Conservation (phyloP, 2,888 invertebrate species). For the Aphidius colemani region DNA sequence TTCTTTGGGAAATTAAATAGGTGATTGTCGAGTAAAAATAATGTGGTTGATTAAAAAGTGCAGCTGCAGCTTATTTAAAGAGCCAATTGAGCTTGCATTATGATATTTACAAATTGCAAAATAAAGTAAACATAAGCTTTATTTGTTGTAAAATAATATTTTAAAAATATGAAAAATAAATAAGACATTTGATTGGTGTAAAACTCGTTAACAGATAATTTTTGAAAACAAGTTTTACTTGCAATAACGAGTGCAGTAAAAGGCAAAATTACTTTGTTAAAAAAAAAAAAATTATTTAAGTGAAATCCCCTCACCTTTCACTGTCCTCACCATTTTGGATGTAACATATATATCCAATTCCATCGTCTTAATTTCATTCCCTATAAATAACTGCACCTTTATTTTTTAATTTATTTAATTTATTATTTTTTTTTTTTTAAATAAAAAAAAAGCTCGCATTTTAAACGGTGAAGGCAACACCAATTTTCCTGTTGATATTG, state of each 20-base stretch:
- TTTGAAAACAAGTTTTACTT: too few species aligned
- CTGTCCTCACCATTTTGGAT: constrained; percentile 35
- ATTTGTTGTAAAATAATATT: too few species aligned
- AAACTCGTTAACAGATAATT: too few species aligned
- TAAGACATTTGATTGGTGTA: too few species aligned
- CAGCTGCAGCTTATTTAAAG: constrained; percentile 30
- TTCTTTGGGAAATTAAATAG: constrained; percentile 28
- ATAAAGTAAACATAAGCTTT: too few species aligned
- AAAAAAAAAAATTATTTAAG: constrained; percentile 24
- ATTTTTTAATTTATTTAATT: neutral
- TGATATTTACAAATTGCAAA: too few species aligned
- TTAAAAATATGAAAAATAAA: too few species aligned
- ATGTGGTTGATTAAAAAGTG: constrained; percentile 44
- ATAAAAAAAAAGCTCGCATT: neutral
- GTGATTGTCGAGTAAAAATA: constrained; percentile 31
- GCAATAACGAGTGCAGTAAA: too few species aligned
- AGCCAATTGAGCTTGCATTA: constrained; percentile 33
- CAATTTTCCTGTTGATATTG: constrained; percentile 3
- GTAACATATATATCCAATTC: neutral
- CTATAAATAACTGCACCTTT: constrained; percentile 14
- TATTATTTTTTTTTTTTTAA: neutral
- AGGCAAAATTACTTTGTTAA: neutral
- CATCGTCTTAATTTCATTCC: constrained; percentile 28
- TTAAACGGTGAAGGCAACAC: neutral
- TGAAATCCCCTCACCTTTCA: constrained; percentile 49